Base-by-base conservation (phyloP, 2,888 invertebrate species). In the Xestia c-nigrum region DNA sequence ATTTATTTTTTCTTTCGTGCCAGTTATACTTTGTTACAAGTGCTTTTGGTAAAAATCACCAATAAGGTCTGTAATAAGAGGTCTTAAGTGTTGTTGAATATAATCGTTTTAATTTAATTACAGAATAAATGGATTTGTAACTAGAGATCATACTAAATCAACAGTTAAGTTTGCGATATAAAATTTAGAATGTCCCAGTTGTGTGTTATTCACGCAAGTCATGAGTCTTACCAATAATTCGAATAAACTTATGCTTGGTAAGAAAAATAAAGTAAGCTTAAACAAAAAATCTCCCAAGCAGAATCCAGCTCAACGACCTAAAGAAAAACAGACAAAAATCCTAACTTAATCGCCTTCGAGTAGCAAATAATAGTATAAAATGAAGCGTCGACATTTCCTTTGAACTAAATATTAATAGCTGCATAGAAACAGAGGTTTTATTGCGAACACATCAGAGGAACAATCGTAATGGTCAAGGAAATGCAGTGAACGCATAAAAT, bases 341-440 rank as follows among this genome's bases (percentile, higher is more conserved):
- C 66, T 75, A 84, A 79, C 85, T 85, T 85, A 86, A 88, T 89
- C 79, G 72, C 78, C 83, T 74, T 77, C 76, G 74, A 79, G 74
- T 71, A 76, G 50, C 75, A 50, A 72, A 80, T 80, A 80, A 80
- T 76, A 81, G 78, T 81, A 85, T 85, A 86, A 89, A 89, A 85
- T 83, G 80, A 87, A 80, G 85, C 87, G 88, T 85, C 87, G 85
- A 89, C 90, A 89, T 76, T 84, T 89, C 89, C 93, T 93, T 93
- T 93, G 93, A 92, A 92, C 92, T 93, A 81, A 78, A 83, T 90
- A 92, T 93, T 92, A 91, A 92, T 91, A 91, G 93, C 89, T 73
- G 83, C 89, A 92, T 87, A 85, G 86, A 84, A 85, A 75, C 85
- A 74, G 66, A 57, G 80, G 43, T 81, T 94, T 94, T 93, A 94